Conservation (phyloP, 2,113 vertebrate species). For the Python bivittatus region DNA sequence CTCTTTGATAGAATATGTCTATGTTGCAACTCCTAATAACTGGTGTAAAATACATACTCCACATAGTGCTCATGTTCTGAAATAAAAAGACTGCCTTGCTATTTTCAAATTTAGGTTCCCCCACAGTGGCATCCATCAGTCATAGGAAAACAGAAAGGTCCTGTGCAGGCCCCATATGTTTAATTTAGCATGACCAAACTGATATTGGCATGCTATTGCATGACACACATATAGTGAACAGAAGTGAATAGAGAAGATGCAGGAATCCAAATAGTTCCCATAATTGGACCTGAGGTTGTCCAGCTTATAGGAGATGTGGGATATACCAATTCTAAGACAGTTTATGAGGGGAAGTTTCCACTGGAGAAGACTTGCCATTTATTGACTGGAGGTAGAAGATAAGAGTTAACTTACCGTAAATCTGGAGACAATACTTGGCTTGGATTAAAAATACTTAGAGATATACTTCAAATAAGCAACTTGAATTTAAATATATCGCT, state of each 20-base stretch:
- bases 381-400: neutral
- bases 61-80: too few species aligned
- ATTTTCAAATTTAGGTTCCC: too few species aligned
- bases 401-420: neutral
- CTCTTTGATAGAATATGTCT: too few species aligned
- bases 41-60: too few species aligned
- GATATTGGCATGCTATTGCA: too few species aligned
- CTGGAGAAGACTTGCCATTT: neutral
- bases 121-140: too few species aligned
- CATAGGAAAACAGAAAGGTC: too few species aligned
- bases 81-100: too few species aligned
- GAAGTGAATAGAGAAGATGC: neutral
- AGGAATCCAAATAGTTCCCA: neutral
- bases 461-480: neutral
- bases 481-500: neutral
- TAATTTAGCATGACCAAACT: too few species aligned
- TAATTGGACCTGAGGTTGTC: neutral
- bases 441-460: neutral
- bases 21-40: too few species aligned
- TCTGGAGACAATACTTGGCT: neutral
- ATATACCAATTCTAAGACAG: neutral
- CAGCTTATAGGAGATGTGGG: neutral
- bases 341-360: neutral
- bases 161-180: too few species aligned
- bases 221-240: neutral